Evolutionary conservation across 1,140 invertebrate species (phyloP), one percentile per base, ranked within the genome.

Genomic region (Heliconius hermathena): DNA sequence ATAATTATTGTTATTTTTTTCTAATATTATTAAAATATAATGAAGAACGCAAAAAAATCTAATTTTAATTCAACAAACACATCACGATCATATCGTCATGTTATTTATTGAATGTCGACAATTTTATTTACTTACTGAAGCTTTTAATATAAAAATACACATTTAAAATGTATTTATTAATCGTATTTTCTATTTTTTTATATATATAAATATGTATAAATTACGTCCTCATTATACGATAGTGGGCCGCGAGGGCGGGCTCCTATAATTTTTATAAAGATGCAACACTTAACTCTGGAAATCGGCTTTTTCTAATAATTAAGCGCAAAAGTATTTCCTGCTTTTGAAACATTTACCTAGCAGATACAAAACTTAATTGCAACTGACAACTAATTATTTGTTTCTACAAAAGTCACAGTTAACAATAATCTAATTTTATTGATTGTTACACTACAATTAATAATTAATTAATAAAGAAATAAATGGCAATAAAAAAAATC

Each of bases 81-180:
- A 26, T 36, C 6, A 41, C 60, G 74, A 76, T 76, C 66, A 26
- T 26, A 76, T 76, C 74, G 38, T 13, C 0, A 4, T 38, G 41
- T 76, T 46, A 26, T 49, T 76, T 46, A 71, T 54, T 75, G 74
- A 66, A 71, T 76, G n/a, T 70, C 41, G 38, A 41, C n/a, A 46
- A 22, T 76, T 71, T 26, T 11, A 70, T 33, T 22, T 49, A 46
- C 38, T 38, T 26, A 57, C 18, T 33, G 52, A 60, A 73, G 77
- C 77, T 57, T 60, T 73, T 38, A 74, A 73, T 72, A 54, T 13
- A 80, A 80, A 79, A 76, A 76, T 76, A 73, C 73, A 72, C 78
- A 79, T 49, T 29, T 6, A 18, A 33, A 38, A 78, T 60, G 57
- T 78, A 70, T 74, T 22, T 77, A 75, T 36, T 52, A 57, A 54